Evolutionary conservation across 2,888 invertebrate genomes (phyloP), one percentile per base, ranked within the genome.

Genomic region (Ophion costatus): DNA sequence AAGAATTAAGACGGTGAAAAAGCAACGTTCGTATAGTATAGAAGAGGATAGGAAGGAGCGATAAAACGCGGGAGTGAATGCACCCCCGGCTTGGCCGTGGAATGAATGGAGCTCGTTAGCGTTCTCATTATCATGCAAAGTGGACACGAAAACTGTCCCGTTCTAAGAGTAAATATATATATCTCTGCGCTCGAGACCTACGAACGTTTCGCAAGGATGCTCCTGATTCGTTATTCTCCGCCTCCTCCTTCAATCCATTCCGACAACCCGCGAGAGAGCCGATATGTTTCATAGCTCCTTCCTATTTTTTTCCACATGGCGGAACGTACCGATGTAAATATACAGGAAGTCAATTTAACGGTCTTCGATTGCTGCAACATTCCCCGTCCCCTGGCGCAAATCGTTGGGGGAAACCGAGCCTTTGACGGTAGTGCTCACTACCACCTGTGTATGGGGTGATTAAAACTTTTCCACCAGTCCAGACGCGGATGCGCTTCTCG

Each of bases 81-180:
- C 81, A 67, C 69, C 70, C 51, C 56, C 42, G 79, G 77, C 61
- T 59, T 59, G 63, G 51, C 73, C 33, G 83, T 66, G 86, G 84
- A 86, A 88, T 90, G 90, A 90, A 91, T 90, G 84, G 88, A 85
- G 88, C 89, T 91, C 89, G 90, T 91, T 91, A 91, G 89, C 87
- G 87, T 87, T 88, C 88, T 91, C 89, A 89, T 89, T 90, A 90
- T 88, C 87, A 88, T 89, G 90, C 87, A 89, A 90, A 89, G 88
- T 87, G 88, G 88, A 89, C 87, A 83, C 84, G 88, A 90, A 90
- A 89, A 87, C 88, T 88, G 79, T 85, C 76, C 70, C 69, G 80
- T 85, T 67, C 64, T 22, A 75, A 80, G 63, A 56, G 78, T 73
- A 85, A 85, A 74, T 79, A 66, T 82, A 78, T 71, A 78, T 82